phyloP scores from a whole-genome alignment of 1,140 invertebrate genomes.

The Monochamus saltuarius region DNA sequence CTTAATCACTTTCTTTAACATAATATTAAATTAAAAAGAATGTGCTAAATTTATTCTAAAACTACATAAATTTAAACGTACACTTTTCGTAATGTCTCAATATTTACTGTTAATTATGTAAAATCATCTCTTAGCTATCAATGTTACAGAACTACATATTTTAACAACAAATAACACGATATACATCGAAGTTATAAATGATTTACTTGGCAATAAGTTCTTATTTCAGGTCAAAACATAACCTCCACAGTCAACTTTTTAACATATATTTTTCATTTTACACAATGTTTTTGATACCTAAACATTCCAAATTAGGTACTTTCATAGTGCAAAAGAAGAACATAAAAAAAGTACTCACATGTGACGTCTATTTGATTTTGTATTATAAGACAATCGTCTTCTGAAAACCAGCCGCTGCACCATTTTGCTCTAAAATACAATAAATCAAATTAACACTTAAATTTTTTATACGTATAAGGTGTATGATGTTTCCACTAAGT shows the following conservation, averaged over 20 bases:
- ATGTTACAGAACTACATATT: too few species aligned
- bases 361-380: constrained; percentile 91
- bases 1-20: too few species aligned
- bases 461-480: not conserved
- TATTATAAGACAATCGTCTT: constrained; percentile 95
- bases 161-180: too few species aligned
- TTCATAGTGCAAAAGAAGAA: not conserved
- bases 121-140: too few species aligned
- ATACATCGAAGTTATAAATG: too few species aligned
- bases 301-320: not conserved
- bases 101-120: too few species aligned
- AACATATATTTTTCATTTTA: not conserved
- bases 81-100: too few species aligned
- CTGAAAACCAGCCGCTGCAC: constrained; percentile 93
- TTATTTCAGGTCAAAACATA: too few species aligned
- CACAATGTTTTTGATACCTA: not conserved
- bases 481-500: constrained; percentile 11
- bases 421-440: constrained; percentile 61
- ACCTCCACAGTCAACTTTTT: constrained; percentile 9
- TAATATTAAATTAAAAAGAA: too few species aligned
- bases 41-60: too few species aligned
- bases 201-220: too few species aligned
- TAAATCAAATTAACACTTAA: constrained; percentile 16
- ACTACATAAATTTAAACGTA: too few species aligned
- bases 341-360: constrained; percentile 73